These are phyloP conservation scores for Chanos chanos DNA, from an alignment of 2,797 vertebrate genomes.

Conservation along the genomic window DNA sequence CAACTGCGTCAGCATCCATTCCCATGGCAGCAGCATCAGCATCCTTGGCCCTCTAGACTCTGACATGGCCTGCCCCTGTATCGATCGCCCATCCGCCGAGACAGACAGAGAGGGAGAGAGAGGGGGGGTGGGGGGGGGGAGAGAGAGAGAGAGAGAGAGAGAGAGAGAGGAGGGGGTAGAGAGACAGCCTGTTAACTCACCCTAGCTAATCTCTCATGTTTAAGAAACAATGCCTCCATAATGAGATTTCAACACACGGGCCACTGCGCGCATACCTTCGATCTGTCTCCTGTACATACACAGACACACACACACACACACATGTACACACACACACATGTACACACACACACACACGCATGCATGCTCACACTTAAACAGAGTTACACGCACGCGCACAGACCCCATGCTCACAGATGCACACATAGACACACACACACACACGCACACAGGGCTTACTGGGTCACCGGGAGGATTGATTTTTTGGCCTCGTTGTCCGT, in stretches of 20 bases:
- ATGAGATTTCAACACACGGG: slow-evolving; percentile 26
- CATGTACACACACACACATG: slow-evolving; percentile 3
- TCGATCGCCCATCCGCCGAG: no score
- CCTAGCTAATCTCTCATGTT: slow-evolving; percentile 29
- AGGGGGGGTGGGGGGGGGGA: background rate
- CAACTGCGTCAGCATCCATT: background rate
- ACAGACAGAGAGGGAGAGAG: background rate
- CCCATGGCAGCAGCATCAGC: background rate
- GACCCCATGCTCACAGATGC: background rate
- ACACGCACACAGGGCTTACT: background rate
- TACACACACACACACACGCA: background rate
- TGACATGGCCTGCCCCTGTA: background rate
- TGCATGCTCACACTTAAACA: background rate
- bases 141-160: background rate
- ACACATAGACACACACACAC: no score
- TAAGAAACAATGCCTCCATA: slow-evolving; percentile 37
- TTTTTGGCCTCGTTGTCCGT: background rate
- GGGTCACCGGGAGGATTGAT: no score
- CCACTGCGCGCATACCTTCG: slow-evolving; percentile 15
- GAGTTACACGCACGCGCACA: background rate
- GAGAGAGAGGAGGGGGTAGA: background rate
- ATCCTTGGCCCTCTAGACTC: background rate
- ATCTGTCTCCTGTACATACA: no score
- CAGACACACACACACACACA: slow-evolving; percentile 19
- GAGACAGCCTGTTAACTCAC: background rate